phyloP scores from a whole-genome alignment of 2,113 vertebrate species.

The Lathamus discolor region DNA sequence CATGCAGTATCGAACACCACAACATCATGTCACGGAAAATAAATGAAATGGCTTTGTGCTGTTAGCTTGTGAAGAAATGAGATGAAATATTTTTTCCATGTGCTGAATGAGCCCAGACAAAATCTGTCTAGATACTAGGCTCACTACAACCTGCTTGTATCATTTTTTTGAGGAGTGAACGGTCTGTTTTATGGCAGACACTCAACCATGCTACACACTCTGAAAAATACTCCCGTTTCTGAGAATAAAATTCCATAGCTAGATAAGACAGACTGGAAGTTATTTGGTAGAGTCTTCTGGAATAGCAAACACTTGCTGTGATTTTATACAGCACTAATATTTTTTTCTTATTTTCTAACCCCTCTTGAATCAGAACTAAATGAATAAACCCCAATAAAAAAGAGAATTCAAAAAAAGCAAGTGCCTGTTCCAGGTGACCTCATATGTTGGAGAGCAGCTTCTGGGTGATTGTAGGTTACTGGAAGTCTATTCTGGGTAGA shows the following conservation, averaged over 20 bases:
- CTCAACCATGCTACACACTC: neutral
- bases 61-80: conserved; percentile 16
- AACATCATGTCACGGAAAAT: conserved; percentile 9
- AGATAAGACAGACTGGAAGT: neutral
- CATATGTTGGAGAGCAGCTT: conserved; percentile 44
- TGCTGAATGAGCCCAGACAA: conserved; percentile 26
- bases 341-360: neutral
- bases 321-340: neutral
- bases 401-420: conserved; percentile 19
- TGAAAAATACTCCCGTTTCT: conserved; percentile 37
- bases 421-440: conserved; percentile 41
- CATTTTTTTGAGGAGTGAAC: neutral
- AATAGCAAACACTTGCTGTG: neutral
- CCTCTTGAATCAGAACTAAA: conserved; percentile 29
- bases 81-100: conserved; percentile 39
- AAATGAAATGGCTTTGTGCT: conserved; percentile 19
- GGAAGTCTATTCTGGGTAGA: conserved; percentile 26
- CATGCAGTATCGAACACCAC: neutral
- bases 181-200: conserved; percentile 21
- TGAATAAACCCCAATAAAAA: conserved; percentile 39
- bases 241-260: conserved; percentile 15
- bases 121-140: neutral
- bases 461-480: conserved; percentile 37
- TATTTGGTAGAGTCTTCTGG: neutral
- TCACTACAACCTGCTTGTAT: conserved; percentile 22